phyloP scores from a whole-genome alignment of 2,888 invertebrate species.

The Pachycephus smyrnensis region DNA sequence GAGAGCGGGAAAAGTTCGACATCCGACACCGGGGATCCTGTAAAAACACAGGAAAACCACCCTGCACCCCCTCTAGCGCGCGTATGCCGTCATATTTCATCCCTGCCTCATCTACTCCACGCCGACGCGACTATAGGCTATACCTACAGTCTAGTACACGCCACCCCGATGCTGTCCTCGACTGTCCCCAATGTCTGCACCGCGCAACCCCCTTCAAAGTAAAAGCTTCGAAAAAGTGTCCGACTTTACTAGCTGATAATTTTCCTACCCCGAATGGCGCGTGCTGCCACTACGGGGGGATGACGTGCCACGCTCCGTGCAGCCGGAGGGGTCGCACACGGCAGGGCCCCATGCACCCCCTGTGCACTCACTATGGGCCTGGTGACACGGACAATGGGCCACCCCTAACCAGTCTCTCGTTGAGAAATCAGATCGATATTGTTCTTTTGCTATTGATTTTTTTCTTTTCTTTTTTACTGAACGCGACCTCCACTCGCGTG shows the following conservation, averaged over 20 bases:
- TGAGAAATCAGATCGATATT: constrained; percentile 30
- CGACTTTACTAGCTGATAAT: constrained; percentile 47
- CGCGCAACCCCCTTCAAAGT: neutral
- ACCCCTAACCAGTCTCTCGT: constrained; percentile 17
- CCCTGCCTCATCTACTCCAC: constrained; percentile 35
- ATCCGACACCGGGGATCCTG: constrained; percentile 39
- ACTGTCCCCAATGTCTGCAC: constrained; percentile 18
- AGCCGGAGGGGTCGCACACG: constrained; percentile 29
- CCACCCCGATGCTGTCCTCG: neutral
- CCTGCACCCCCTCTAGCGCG: neutral
- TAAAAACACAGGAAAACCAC: constrained; percentile 41
- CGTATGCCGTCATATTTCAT: constrained; percentile 39
- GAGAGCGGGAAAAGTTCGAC: constrained; percentile 28
- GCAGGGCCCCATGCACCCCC: constrained; percentile 18
- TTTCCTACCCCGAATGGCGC: constrained; percentile 36
- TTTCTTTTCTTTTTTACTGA: neutral
- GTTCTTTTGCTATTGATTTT: constrained; percentile 33
- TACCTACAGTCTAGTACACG: neutral
- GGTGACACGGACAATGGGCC: constrained; percentile 34
- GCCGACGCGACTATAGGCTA: neutral
- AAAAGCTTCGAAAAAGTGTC: constrained; percentile 31
- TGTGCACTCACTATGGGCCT: constrained; percentile 17
- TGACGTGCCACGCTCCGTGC: constrained; percentile 33
- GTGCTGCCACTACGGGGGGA: constrained; percentile 27
- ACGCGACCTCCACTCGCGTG: neutral